Evolutionary conservation across 2,113 vertebrate genomes (phyloP).

Genomic region (Trichechus manatus): DNA sequence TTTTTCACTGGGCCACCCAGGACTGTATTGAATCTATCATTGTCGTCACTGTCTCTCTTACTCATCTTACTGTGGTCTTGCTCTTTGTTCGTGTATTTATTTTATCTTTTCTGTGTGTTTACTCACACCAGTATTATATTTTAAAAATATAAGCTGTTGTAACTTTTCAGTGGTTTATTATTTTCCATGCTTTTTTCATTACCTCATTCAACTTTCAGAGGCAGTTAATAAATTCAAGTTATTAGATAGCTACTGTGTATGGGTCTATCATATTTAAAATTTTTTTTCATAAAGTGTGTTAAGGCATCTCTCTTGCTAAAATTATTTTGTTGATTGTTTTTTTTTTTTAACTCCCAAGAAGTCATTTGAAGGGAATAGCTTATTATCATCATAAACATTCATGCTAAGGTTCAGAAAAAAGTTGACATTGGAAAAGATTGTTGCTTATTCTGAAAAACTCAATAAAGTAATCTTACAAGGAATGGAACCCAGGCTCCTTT

Average conservation of each 20-base stretch:
- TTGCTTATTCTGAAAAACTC: constrained; percentile 42
- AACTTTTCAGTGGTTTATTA: neutral
- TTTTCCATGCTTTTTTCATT: neutral
- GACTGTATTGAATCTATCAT: neutral
- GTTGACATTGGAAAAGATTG: neutral
- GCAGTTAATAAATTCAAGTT: neutral
- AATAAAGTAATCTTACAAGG: neutral
- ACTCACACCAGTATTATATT: neutral
- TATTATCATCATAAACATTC: neutral
- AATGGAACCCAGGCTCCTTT: neutral
- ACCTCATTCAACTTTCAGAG: neutral
- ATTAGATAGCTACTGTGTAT: neutral
- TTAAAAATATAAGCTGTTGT: neutral
- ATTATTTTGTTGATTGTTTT: neutral
- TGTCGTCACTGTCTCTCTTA: neutral
- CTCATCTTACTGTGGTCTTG: neutral
- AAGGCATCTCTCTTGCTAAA: neutral
- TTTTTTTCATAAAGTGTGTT: neutral
- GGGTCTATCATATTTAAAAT: neutral
- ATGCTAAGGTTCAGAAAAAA: neutral
- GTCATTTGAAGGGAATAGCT: neutral
- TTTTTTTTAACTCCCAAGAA: neutral
- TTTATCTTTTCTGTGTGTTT: neutral
- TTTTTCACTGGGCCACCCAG: neutral
- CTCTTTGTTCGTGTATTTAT: neutral